Evolutionary conservation across 2,797 vertebrate species (phyloP).

Genomic region (Phoxinus dragarum): DNA sequence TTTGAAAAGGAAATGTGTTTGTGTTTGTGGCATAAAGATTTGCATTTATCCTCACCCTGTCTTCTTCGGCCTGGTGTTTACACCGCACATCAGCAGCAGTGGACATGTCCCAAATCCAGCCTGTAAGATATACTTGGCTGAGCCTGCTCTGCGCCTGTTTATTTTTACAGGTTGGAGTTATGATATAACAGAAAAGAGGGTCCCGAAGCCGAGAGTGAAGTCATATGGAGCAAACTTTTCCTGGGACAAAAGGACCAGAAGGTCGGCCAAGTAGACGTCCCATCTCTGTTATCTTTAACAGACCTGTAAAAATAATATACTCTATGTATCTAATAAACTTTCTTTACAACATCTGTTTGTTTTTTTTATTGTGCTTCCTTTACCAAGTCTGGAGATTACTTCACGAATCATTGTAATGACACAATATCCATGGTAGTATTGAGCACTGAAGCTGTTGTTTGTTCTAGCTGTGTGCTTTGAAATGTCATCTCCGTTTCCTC

Average conservation of each 20-base stretch:
- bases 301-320: slow-evolving; percentile 69
- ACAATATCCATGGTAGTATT: background rate
- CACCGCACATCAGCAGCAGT: slow-evolving; percentile 68
- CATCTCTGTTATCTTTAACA: slow-evolving; percentile 79
- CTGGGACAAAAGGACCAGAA: slow-evolving; percentile 96
- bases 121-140: slow-evolving; percentile 59
- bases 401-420: background rate
- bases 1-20: slow-evolving; percentile 20
- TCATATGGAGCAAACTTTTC: slow-evolving; percentile 98
- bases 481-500: slow-evolving; percentile 16
- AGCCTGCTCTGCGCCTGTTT: slow-evolving; percentile 54
- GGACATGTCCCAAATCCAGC: slow-evolving; percentile 65
- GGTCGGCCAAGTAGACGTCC: slow-evolving; percentile 91
- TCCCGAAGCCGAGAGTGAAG: slow-evolving; percentile 92
- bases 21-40: slow-evolving; percentile 71
- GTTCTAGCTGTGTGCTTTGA: background rate
- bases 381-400: slow-evolving; percentile 1
- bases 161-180: slow-evolving; percentile 92
- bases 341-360: background rate
- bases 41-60: slow-evolving; percentile 69
- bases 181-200: slow-evolving; percentile 88
- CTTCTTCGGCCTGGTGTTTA: slow-evolving; percentile 63
- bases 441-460: slow-evolving; percentile 5
- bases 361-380: slow-evolving; percentile 4
- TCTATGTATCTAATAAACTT: slow-evolving; percentile 59